phyloP scores from a whole-genome alignment of 2,888 invertebrate species.

The Spodoptera littoralis region DNA sequence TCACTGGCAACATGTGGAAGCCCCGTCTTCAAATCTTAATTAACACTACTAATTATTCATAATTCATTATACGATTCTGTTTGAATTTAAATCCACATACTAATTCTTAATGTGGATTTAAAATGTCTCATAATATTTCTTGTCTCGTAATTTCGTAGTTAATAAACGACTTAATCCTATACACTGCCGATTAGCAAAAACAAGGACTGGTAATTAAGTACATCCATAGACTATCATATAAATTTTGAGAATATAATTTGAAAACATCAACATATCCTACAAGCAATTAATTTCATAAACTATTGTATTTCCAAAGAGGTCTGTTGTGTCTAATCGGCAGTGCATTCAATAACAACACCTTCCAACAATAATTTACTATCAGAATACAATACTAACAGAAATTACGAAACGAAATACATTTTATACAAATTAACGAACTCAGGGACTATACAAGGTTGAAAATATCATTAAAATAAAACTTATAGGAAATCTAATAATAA shows the following conservation, averaged over 20 bases:
- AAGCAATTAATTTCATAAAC: background rate
- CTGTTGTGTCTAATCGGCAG: conserved; percentile 37
- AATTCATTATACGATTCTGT: no score
- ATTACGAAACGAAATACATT: background rate
- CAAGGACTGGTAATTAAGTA: background rate
- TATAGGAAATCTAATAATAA: no score
- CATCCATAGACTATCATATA: no score
- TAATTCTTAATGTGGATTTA: no score
- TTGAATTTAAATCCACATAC: no score
- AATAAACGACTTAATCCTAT: conserved; percentile 12
- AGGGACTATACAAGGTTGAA: conserved; percentile 13
- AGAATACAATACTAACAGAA: background rate
- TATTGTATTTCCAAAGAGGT: background rate
- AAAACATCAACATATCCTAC: no score
- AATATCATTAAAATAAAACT: no score
- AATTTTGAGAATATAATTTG: background rate
- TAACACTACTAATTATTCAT: background rate
- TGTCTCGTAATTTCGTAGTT: conserved; percentile 38
- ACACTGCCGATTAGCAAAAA: conserved; percentile 41
- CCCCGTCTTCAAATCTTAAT: conserved; percentile 16
- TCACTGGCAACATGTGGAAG: conserved; percentile 14
- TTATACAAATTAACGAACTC: background rate
- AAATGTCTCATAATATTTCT: background rate
- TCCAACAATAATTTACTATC: conserved; percentile 26
- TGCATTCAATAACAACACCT: conserved; percentile 18